A percentile compares a stretch with the other conserved stretches of the same genome.
Conservation (phyloP, 2,113 vertebrate species). For the Alligator sinensis region DNA sequence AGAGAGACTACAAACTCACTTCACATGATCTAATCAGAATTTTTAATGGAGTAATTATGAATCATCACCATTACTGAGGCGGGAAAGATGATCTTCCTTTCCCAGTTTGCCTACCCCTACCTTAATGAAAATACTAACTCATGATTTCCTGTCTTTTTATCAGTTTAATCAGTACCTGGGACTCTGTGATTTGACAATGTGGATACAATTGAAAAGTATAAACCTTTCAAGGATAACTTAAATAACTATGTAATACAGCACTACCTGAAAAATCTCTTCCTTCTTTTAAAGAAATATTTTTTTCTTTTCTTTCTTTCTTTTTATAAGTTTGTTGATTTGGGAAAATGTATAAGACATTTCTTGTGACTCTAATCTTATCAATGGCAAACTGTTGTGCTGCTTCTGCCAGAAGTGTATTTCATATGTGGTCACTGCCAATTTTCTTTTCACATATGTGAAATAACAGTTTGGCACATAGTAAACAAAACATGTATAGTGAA, state of each 20-base stretch:
- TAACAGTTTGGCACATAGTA: slow-evolving; percentile 66
- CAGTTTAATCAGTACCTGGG: background rate
- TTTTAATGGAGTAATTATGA: background rate
- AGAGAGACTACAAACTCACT: background rate
- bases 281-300: background rate
- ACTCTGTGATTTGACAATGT: background rate
- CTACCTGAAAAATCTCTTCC: slow-evolving; percentile 51
- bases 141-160: slow-evolving; percentile 10
- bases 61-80: slow-evolving; percentile 12
- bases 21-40: background rate
- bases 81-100: background rate
- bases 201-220: background rate
- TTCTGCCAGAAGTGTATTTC: slow-evolving; percentile 77
- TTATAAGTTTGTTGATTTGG: slow-evolving; percentile 54
- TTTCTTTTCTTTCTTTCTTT: background rate
- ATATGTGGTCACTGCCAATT: slow-evolving; percentile 63
- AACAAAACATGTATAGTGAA: slow-evolving; percentile 41
- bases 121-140: slow-evolving; percentile 1
- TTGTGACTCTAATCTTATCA: slow-evolving; percentile 69
- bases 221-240: background rate
- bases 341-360: slow-evolving; percentile 55
- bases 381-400: slow-evolving; percentile 54
- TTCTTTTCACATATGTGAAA: slow-evolving; percentile 70
- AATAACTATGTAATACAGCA: background rate
- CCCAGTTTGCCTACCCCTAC: background rate